Base-by-base conservation (phyloP, 2,113 vertebrate species). In the Puffinus mauretanicus region DNA sequence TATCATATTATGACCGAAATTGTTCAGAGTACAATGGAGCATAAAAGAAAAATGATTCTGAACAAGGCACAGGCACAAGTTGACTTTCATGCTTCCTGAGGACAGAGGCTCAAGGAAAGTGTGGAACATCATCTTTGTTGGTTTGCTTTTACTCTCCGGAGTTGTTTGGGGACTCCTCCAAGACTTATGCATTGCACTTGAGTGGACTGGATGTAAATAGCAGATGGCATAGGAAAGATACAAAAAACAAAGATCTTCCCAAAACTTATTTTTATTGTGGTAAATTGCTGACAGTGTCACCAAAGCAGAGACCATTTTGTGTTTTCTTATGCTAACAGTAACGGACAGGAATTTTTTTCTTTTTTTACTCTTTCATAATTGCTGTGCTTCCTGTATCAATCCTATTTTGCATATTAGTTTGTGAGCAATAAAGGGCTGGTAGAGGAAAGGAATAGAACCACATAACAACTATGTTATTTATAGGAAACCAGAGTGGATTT, bases 11-110 rank as follows among this genome's bases (percentile, higher is more conserved):
- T 94, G 95, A 92, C 93, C 92, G 78, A 97, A 97, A 95, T 92
- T 91, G 94, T 65, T 94, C 79, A 27, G 86, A 92, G 51, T 89
- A 97, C 78, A 94, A 47, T 90, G 90, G 82, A 96, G 91, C 92
- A 96, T 96, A 91, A 97, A 86, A 96, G 95, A 97, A 86, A 97
- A 97, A 96, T 92, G 10, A 96, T 90, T 97, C 83, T 97, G 93
- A 96, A 49, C 1, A 80, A 93, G 47, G 20, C 49, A 76, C 11
- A 92, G 54, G 78, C 69, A 91, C 91, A 96, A 55, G 46, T 34
- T 96, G 94, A 95, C 95, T 97, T 97, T 97, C 82, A 97, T 95
- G 64, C 91, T 96, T 90, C 93, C 73, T 97, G 49, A 97, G 93
- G 95, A 90, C 73, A 94, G 71, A 76, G 54, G 87, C 78, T 92